Evolutionary conservation across 2,888 invertebrate species (phyloP), one percentile per base, ranked within the genome.

Genomic region (Malacosoma neustria): DNA sequence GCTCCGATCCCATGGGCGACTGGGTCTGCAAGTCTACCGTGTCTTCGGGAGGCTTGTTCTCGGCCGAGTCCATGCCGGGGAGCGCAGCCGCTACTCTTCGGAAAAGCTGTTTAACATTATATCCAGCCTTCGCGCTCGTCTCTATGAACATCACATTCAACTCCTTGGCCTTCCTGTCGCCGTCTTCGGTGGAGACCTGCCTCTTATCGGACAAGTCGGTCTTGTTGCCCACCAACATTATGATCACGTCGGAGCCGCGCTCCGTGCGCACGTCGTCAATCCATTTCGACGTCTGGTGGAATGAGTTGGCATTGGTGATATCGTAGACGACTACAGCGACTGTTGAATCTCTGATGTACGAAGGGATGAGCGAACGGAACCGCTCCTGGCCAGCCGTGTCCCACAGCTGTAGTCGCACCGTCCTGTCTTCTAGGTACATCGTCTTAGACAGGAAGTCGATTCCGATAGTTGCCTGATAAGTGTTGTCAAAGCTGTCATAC

Each of bases 401-500:
- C 99, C 99, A 99, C 50, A 99, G 84, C 80, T 99, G 99, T 61
- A 99, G 89, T 67, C 99, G 89, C 50, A 98, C 97, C 45, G 99
- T 99, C 84, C 99, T 93, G 85, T 99, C 99, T 87, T 99, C 99
- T 67, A 99, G 89, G 87, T 99, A 99, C 99, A 99, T 99, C 12
- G 99, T 99, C 90, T 99, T 99, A 57, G 98, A 99, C 72, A 99
- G 90, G 88, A 99, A 99, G 88, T 99, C 99, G 82, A 99, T 99
- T 61, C 99, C 99, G 85, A 99, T 99, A 54, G 99, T 99, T 54
- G 99, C 99, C 95, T 97, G 86, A 88, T 99, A 99, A 67, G 98
- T 99, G 87, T 98, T 99, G 90, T 99, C 99, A 87, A 99, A 99
- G 88, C 98, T 98, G 90, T 99, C 99, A 87, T 99, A 99, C 99